Base-by-base conservation (phyloP, 1,140 invertebrate species). In the Euura saliciscinereae region DNA sequence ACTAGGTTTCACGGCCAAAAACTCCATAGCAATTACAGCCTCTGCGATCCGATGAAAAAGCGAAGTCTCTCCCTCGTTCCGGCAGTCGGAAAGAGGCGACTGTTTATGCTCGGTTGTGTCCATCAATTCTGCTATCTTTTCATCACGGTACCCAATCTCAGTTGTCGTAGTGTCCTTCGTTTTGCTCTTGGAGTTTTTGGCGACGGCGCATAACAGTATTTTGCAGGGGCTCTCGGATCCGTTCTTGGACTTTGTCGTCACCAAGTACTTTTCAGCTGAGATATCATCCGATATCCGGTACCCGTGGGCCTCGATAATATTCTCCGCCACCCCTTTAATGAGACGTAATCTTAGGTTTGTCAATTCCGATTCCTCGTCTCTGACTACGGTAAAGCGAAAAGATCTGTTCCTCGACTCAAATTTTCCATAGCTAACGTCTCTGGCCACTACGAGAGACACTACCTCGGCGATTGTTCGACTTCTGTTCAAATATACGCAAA, bases 11-110 rank as follows among this genome's bases (percentile, higher is more conserved):
- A 90, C 89, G 76, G 91, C 88, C 3, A 93, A 80, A 66, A 94
- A 83, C 80, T 94, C 92, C 80, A 93, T 91, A 4, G 81, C 88
- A 0, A 90, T 89, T 8, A 90, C 89, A 13, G 92, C 91, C 72
- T 88, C 83, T 1, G 92, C 92, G 8, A 94, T 79, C 45, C 90
- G 85, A 28, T 78, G 2, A 75, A 87, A 75, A 71, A 84, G 76
- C 43, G 79, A 74, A 44, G 80, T n/a, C 82, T 68, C 73, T 68
- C 78, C 73, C 2, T 75, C 13, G 76, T n/a, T 71, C 67, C 6
- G 71, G 13, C 45, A 67, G 45, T 71, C 71, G 44, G 69, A 66
- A 66, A 44, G 81, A 42, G 78, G 72, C 68, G 89, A 82, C 65
- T 88, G 82, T 65, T 87, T 84, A 7, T 87, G 80, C 80, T 88